These are phyloP conservation scores for Pterobdella sp. DNA, from an alignment of 2,888 invertebrate genomes.

Conservation along the genomic window DNA sequence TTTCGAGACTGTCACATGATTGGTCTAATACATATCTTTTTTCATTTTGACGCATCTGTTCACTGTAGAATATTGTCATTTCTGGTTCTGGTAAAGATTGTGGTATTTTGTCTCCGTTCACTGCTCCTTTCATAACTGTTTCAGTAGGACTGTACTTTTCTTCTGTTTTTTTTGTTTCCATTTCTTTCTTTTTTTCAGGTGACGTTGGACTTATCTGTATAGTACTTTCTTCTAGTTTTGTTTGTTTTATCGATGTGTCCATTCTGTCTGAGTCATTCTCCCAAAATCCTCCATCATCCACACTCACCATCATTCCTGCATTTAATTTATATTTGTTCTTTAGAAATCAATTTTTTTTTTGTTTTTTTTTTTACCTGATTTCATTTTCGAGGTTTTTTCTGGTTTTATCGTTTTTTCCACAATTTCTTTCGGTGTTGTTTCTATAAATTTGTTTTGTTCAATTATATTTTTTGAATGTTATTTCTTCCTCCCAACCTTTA, in stretches of 20 bases:
- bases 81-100: slow-evolving; percentile 30
- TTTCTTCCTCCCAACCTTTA: slow-evolving; percentile 17
- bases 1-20: not conserved
- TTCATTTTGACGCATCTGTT: not conserved
- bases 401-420: slow-evolving; percentile 22
- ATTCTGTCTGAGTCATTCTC: slow-evolving; percentile 28
- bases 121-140: slow-evolving; percentile 28
- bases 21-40: not conserved
- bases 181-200: slow-evolving; percentile 17
- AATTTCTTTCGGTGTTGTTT: slow-evolving; percentile 10
- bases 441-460: not conserved
- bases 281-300: slow-evolving; percentile 29
- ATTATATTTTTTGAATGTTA: too few species aligned
- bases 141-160: slow-evolving; percentile 31
- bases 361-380: slow-evolving; percentile 25
- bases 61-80: not conserved
- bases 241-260: slow-evolving; percentile 19
- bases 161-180: slow-evolving; percentile 2
- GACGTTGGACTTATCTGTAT: slow-evolving; percentile 20
- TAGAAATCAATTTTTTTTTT: not conserved
- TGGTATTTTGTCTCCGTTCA: slow-evolving; percentile 31
- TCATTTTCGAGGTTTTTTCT: slow-evolving; percentile 14
- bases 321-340: not conserved
- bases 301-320: slow-evolving; percentile 24
- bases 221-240: slow-evolving; percentile 21